Conservation (phyloP, 2,888 invertebrate species). For the Leptopterna dolabrata region DNA sequence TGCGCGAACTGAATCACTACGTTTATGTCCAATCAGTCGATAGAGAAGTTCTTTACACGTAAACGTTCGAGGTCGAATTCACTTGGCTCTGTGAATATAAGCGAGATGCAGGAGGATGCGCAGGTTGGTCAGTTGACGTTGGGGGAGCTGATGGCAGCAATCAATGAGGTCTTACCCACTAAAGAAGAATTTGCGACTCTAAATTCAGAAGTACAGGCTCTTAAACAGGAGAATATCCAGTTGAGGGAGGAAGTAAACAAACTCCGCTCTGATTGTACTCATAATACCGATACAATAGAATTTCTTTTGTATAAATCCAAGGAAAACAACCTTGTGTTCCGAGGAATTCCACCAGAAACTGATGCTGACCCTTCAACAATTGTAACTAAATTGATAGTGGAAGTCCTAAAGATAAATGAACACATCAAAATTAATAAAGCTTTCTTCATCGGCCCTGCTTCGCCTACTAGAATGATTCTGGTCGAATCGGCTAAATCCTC, state of each 20-base stretch:
- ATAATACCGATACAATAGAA: no score
- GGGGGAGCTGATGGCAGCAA: conserved; percentile 10
- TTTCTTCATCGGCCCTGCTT: background rate
- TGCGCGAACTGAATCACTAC: no score
- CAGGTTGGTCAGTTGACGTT: conserved; percentile 11
- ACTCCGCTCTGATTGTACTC: background rate
- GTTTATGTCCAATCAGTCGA: background rate
- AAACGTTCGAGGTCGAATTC: conserved; percentile 1
- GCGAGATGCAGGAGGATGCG: background rate
- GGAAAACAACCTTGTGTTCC: conserved; percentile 13
- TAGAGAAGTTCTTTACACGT: background rate
- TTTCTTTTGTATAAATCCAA: background rate
- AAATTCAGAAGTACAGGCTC: background rate
- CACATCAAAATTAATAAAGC: background rate
- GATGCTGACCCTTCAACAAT: background rate
- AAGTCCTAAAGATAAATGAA: background rate
- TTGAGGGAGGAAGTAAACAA: background rate
- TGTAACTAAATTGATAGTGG: background rate
- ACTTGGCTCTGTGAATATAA: background rate
- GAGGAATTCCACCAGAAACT: background rate
- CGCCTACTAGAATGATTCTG: background rate
- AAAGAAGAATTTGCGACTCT: background rate
- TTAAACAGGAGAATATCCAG: background rate
- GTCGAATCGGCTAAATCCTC: background rate
- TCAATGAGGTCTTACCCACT: background rate